Percentiles rank a stretch among this genome's conserved stretches.
Conservation (phyloP, 2,888 invertebrate genomes). For the Bursaphelenchus okinawaensis region DNA sequence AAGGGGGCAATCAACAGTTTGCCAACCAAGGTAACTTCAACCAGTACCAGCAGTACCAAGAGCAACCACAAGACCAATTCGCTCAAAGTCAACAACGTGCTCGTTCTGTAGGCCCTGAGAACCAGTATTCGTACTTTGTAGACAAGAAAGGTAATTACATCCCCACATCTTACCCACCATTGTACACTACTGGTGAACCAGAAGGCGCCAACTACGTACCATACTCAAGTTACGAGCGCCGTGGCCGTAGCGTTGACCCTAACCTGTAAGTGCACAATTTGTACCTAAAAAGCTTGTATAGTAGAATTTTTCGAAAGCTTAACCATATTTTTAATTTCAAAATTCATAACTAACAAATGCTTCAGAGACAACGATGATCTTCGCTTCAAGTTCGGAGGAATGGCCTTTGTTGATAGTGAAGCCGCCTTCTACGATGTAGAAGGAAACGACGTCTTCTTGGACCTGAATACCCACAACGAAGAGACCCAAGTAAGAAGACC, state of each 20-base stretch:
- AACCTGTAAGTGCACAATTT: background rate
- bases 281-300: no score
- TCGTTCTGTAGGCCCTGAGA: background rate
- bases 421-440: conserved; percentile 8
- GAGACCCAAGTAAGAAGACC: conserved; percentile 16
- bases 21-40: background rate
- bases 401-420: conserved; percentile 31
- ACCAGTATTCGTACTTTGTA: background rate
- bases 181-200: background rate
- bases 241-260: background rate
- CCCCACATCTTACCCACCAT: background rate
- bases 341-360: no score
- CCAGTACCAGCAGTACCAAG: background rate
- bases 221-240: background rate
- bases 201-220: background rate
- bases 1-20: background rate
- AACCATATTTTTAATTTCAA: no score
- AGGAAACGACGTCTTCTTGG: background rate
- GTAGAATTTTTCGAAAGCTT: background rate
- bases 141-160: background rate
- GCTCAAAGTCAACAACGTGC: background rate
- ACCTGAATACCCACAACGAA: conserved; percentile 12
- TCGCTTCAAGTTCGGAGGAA: conserved; percentile 33
- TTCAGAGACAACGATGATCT: background rate
- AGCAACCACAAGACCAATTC: background rate